A percentile compares a stretch with the other conserved stretches of the same genome.
These are phyloP conservation scores for Dryadula phaetusa DNA, from an alignment of 2,888 invertebrate genomes.

Conservation along the genomic window DNA sequence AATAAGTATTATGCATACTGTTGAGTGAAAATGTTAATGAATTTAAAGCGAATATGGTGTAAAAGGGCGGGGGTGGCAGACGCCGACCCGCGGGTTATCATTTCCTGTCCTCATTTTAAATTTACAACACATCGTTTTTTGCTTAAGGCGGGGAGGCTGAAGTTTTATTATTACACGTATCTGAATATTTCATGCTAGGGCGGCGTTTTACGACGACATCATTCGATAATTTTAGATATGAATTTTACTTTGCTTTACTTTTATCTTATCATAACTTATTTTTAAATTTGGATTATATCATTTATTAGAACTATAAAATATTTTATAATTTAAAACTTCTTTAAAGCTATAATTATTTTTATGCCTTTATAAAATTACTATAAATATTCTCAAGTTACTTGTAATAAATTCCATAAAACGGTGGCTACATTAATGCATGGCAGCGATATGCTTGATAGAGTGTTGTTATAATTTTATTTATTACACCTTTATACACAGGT, in stretches of 20 bases:
- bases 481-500: constrained; percentile 72
- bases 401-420: constrained; percentile 34
- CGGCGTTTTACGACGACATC: constrained; percentile 10
- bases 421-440: constrained; percentile 22
- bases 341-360: too few species aligned
- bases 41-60: constrained; percentile 57
- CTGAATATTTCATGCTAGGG: constrained; percentile 37
- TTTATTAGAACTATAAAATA: too few species aligned
- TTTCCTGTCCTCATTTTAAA: constrained; percentile 83
- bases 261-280: not conserved
- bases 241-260: constrained; percentile 9
- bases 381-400: not conserved
- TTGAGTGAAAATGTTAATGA: constrained; percentile 24
- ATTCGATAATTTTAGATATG: constrained; percentile 14
- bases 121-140: constrained; percentile 78
- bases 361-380: not conserved
- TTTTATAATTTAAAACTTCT: too few species aligned
- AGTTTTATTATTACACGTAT: constrained; percentile 45
- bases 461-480: constrained; percentile 69
- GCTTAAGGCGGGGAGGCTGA: constrained; percentile 59
- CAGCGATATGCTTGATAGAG: constrained; percentile 69
- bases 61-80: constrained; percentile 59
- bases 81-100: constrained; percentile 81
- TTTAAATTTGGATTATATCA: not conserved
- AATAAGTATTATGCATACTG: not conserved